Conservation (phyloP, 2,888 invertebrate species). For the Apodemia duryi region DNA sequence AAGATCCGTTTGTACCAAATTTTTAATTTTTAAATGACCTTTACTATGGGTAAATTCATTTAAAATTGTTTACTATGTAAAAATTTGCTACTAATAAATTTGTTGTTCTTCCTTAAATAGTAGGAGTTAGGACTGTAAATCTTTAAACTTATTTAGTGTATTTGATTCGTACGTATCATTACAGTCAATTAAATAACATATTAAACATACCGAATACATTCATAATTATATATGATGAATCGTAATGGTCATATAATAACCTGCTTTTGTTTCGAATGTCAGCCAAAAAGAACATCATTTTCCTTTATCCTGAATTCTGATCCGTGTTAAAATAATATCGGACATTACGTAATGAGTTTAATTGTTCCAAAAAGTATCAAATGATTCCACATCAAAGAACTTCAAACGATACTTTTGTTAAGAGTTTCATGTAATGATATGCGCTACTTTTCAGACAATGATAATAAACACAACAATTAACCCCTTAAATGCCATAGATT, state of each 20-base stretch:
- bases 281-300: not conserved
- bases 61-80: no score
- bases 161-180: no score
- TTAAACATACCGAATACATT: no score
- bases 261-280: not conserved
- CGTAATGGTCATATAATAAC: not conserved
- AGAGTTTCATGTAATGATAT: not conserved
- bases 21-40: no score
- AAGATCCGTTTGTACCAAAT: no score
- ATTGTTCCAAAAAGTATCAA: conserved; percentile 2
- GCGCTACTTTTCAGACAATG: conserved; percentile 15
- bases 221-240: not conserved
- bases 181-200: no score
- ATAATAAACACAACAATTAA: conserved; percentile 25
- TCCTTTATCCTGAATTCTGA: not conserved
- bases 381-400: conserved; percentile 14
- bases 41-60: no score
- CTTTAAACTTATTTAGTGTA: no score
- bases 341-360: conserved; percentile 4
- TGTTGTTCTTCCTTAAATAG: no score
- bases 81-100: no score
- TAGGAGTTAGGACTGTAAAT: no score
- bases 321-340: conserved; percentile 2
- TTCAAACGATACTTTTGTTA: conserved; percentile 19
- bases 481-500: conserved; percentile 20